Base-by-base conservation (phyloP, 2,797 vertebrate species). In the Tympanoctomys barrerae region DNA sequence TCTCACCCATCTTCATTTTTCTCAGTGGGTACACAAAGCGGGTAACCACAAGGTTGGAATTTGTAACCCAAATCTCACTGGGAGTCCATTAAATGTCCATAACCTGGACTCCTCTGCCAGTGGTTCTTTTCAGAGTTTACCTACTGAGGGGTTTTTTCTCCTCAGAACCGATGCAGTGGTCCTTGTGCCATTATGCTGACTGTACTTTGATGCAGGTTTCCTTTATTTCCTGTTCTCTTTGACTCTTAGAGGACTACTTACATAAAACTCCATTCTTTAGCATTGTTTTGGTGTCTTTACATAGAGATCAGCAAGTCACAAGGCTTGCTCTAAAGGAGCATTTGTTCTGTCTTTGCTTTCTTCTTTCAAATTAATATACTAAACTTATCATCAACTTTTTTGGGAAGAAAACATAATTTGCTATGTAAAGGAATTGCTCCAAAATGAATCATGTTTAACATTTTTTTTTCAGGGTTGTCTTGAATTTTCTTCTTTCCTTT, bases 211-310 rank as follows among this genome's bases (percentile, higher is more conserved):
- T 68, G 4, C 7, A 18, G 2, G 31, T 28, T 71, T 89, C 19
- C 11, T 46, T 80, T 78, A 59, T 21, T 83, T 73, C 36, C 66
- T 26, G 1, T 68, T 77, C 68, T 57, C 49, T 54, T 28, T 9
- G 54, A 11, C 8, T 85, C 77, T 52, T 14, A 2, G 64, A 68
- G 71, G 16, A 42, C 18, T 3, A 5, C 39, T 52, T 28, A 4
- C 5, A 11, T 33, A 28, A 87, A 70, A 22, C n/a, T 26, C 54
- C 31, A n/a, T 52, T 39, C 70, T 2, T n/a, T 13, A 2, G 1
- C 13, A 0, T 49, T 1, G 3, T 7, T 36, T 49, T 0, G 5
- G 2, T 3, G 1, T 73, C 26, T 13, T 5, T 36, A 1, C 26
- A 52, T 0, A 1, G 52, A 52, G 26, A 7, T 22, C 77, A 42